Base-by-base conservation (phyloP, 2,888 invertebrate genomes). In the Timandra comae region DNA sequence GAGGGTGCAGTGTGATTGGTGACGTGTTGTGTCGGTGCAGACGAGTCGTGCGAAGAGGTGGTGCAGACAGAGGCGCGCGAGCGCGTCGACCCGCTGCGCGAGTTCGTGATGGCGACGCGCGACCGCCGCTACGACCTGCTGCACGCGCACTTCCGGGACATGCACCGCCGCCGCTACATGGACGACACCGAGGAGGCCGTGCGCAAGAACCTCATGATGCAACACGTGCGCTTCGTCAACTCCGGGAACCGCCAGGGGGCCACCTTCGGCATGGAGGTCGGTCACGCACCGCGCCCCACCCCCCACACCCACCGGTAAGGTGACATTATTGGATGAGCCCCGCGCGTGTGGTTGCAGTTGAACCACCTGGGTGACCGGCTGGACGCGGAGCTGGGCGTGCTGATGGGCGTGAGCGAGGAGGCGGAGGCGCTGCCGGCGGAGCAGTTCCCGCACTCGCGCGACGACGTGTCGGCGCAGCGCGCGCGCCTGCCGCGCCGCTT, bases 171-270 rank as follows among this genome's bases (percentile, higher is more conserved):
- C 1, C 43, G 45, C 3, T 84, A 79, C 56, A 31, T 39, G 5
- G 72, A 80, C 45, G 50, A 56, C 12, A 30, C 47, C 0, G 82
- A 84, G 43, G 72, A 71, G 40, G 72, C 80, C 6, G 53, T 81
- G 20, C 72, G 82, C 27, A 78, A 73, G 53, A 72, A 64, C 38
- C 25, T 76, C 6, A 32, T 79, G 21, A 54, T 72, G 29, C 75
- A 76, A 46, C 54, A 49, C 47, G 27, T 49, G 10, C 73, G 82
- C 7, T 74, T 72, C 56, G 48, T 64, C 27, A 31, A 47, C 22
- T 65, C 82, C 6, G 77, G 62, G 29, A 80, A 79, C 61, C 68
- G 84, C 3, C 56, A 73, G 51, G 74, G 77, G 16, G 71, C 71
- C 30, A 60, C 73, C 5, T 73, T 71, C 47, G 40, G 52, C 40